Conservation (phyloP, 2,113 vertebrate genomes). For the Climacteris rufus region DNA sequence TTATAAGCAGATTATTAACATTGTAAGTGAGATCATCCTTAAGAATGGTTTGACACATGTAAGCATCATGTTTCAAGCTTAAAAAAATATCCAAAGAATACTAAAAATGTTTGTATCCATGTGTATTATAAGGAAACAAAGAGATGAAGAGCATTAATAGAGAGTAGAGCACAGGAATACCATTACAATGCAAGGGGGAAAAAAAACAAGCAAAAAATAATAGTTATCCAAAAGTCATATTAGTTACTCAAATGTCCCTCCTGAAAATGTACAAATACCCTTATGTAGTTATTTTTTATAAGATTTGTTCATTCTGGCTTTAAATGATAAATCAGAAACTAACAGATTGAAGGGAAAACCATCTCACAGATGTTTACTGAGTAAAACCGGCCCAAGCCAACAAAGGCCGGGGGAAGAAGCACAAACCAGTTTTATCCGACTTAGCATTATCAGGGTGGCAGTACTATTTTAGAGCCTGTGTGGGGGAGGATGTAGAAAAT, state of each 20-base stretch:
- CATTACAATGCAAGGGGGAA: rapidly evolving
- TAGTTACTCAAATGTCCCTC: neutral
- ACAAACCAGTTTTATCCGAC: conserved; percentile 21
- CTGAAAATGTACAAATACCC: neutral
- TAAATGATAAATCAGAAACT: neutral
- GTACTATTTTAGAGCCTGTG: conserved; percentile 9
- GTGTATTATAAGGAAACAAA: neutral
- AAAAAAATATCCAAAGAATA: neutral
- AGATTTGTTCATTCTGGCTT: neutral
- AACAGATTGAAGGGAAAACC: neutral
- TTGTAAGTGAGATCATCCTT: conserved; percentile 14
- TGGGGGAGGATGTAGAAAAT: conserved; percentile 33
- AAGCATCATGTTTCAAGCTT: neutral
- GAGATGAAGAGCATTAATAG: neutral
- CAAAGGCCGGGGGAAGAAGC: neutral
- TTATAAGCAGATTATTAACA: conserved; percentile 59
- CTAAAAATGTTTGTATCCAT: neutral
- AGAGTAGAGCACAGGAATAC: neutral
- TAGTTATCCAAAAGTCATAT: neutral
- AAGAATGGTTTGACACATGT: conserved; percentile 13
- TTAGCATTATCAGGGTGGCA: conserved; percentile 13
- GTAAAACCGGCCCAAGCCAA: neutral
- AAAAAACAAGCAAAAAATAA: neutral
- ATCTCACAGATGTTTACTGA: neutral
- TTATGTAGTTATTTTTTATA: neutral